These are phyloP conservation scores for Campoletis sonorensis DNA, from an alignment of 1,140 invertebrate species.

Conservation along the genomic window DNA sequence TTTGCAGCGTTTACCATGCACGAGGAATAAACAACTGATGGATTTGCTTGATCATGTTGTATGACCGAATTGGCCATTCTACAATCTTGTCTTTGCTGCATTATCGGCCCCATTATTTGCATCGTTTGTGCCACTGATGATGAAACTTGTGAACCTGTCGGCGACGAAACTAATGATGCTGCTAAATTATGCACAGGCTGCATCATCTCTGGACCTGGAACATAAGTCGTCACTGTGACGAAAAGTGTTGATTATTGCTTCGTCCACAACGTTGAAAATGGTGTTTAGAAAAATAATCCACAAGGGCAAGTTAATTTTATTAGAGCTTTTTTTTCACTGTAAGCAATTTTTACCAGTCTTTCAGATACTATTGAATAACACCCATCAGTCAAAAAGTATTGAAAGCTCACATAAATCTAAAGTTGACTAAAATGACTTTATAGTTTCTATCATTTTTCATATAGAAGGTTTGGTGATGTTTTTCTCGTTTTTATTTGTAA, in stretches of 20 bases:
- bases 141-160: slow-evolving; percentile 48
- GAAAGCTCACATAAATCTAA: too few species aligned
- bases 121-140: slow-evolving; percentile 57
- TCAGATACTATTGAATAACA: too few species aligned
- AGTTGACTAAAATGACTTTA: too few species aligned
- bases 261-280: too few species aligned
- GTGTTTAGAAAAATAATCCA: too few species aligned
- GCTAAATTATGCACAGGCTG: slow-evolving; percentile 65
- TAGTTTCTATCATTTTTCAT: too few species aligned
- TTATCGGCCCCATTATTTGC: slow-evolving; percentile 65
- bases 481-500: too few species aligned
- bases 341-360: too few species aligned
- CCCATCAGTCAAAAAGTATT: too few species aligned
- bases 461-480: too few species aligned
- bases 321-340: too few species aligned
- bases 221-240: slow-evolving; percentile 58
- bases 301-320: too few species aligned
- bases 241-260: slow-evolving; percentile 39
- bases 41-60: slow-evolving; percentile 59
- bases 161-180: slow-evolving; percentile 44
- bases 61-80: slow-evolving; percentile 63
- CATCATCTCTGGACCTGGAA: slow-evolving; percentile 62
- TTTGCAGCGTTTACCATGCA: slow-evolving; percentile 67
- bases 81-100: slow-evolving; percentile 70
- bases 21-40: slow-evolving; percentile 66